Conservation (phyloP, 2,113 vertebrate species). For the Mustelus asterias region DNA sequence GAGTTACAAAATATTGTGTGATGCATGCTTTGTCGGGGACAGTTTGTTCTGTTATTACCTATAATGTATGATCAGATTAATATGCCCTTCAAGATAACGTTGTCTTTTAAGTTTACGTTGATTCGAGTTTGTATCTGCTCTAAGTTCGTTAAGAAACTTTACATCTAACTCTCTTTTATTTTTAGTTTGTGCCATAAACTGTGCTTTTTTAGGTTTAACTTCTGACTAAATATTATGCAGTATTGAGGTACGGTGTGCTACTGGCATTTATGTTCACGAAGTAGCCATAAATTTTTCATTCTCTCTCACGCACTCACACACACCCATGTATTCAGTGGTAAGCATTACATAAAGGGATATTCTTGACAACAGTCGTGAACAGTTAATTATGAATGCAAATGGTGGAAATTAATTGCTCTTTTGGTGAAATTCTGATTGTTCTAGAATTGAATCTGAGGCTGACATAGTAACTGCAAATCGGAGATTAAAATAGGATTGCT, state of each 20-base stretch:
- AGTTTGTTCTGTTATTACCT: background rate
- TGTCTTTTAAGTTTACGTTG: background rate
- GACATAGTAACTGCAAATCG: background rate
- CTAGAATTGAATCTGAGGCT: background rate
- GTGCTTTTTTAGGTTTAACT: background rate
- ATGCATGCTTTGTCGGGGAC: background rate
- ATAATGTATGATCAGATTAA: background rate
- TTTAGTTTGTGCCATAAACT: background rate
- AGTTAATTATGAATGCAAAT: background rate
- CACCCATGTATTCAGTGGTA: background rate
- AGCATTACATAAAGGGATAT: background rate
- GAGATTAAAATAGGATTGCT: background rate
- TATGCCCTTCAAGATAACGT: background rate
- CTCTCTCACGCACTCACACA: background rate
- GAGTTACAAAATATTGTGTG: background rate
- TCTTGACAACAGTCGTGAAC: background rate
- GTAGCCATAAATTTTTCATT: no score
- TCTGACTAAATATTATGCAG: background rate
- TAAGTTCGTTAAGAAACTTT: background rate
- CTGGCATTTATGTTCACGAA: no score
- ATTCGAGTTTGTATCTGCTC: background rate
- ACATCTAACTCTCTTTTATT: background rate
- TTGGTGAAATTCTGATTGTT: background rate
- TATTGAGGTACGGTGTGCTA: no score
- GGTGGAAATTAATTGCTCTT: background rate